Evolutionary conservation across 2,888 invertebrate genomes (phyloP).

Genomic region (Atethmia centrago): DNA sequence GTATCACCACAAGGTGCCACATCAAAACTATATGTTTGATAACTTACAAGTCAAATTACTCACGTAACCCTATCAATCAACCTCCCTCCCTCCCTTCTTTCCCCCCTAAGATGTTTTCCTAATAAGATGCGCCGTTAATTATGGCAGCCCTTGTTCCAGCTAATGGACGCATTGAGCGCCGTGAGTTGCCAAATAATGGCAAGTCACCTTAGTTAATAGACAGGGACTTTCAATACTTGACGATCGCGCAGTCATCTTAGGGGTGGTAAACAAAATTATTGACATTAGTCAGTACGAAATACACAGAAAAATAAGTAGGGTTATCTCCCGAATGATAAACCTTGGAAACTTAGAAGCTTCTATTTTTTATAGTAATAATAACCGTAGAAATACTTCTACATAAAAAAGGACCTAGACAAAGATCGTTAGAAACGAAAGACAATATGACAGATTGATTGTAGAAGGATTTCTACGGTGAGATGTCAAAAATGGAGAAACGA

Average conservation of each 20-base stretch:
- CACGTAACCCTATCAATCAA: slow-evolving; percentile 43
- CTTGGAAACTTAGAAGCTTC: not conserved
- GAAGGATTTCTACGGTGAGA: no score
- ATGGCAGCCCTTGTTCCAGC: slow-evolving; percentile 71
- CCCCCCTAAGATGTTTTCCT: slow-evolving; percentile 37
- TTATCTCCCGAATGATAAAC: not conserved
- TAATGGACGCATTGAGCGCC: slow-evolving; percentile 75
- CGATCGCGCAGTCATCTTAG: slow-evolving; percentile 50
- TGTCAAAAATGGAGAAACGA: no score
- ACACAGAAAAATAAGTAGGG: not conserved
- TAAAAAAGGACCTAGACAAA: no score
- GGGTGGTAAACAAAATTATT: not conserved
- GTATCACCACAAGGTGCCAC: not conserved
- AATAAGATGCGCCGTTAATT: slow-evolving; percentile 70
- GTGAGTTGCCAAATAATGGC: slow-evolving; percentile 61
- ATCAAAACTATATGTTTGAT: not conserved
- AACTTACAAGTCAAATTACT: slow-evolving; percentile 12
- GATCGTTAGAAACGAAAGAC: no score
- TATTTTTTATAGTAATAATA: no score
- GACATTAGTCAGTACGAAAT: not conserved
- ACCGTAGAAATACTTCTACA: no score
- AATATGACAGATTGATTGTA: no score
- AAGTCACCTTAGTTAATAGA: slow-evolving; percentile 73
- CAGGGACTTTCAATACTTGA: slow-evolving; percentile 51
- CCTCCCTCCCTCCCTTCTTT: not conserved